Evolutionary conservation across 2,113 vertebrate genomes (phyloP), one percentile per base, ranked within the genome.

Genomic region (Mastomys coucha): DNA sequence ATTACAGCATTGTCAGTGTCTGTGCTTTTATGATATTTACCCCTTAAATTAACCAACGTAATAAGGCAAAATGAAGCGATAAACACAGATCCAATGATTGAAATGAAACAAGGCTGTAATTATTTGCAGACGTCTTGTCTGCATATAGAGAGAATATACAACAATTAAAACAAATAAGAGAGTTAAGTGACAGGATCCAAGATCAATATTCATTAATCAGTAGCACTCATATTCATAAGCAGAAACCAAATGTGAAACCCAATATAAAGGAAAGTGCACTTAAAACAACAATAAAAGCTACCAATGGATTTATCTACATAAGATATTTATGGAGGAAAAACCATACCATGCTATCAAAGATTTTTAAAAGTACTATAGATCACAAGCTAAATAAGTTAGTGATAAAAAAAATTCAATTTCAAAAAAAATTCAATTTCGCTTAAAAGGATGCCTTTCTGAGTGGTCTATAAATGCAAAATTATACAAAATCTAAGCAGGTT

Each of bases 31-130:
- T 67, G 42, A 86, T 49, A 86, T 86, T 69, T 65, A 49, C 42
- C 84, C 17, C 42, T 45, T 31, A 49, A 49, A 58, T 56, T 90
- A 88, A 69, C 84, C 65, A 96, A 39, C 20, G 24, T 67, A 42
- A 76, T 39, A 42, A 91, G 42, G 28, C 42, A 49, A 63, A 84
- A 86, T 87, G 70, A 92, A 89, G 58, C 9, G 77, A 91, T 67
- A 72, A 91, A 73, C 60, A 65, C 49, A 67, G 14, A 73, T 73
- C 28, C 28, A 81, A 56, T 69, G 88, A 88, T 22, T 75, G 81
- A 93, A 94, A 73, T 87, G n/a, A 91, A 94, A 89, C 92, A 5
- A 49, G 80, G 20, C 45, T 63, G 58, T 84, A 91, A 77, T 87
- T 93, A 89, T 91, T 91, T 87, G 14, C 31, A 67, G 78, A 45